phyloP scores from a whole-genome alignment of 2,888 invertebrate genomes.

The Ganaspis brasiliensis region DNA sequence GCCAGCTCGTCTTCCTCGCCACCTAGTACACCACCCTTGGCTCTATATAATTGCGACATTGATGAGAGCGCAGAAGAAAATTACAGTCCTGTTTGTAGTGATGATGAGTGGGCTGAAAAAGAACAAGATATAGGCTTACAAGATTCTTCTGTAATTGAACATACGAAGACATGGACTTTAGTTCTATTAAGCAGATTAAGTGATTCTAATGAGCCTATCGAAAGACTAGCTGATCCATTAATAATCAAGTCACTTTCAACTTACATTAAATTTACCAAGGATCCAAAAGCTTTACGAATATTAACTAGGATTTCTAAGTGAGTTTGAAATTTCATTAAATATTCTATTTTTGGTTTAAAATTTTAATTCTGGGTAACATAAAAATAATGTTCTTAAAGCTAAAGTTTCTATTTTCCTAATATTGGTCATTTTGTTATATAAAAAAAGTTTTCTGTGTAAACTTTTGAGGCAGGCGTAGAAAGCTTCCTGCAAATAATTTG shows the following conservation, averaged over 20 bases:
- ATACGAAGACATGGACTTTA: constrained; percentile 68
- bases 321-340: constrained; percentile 31
- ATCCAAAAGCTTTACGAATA: constrained; percentile 79
- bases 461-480: too few species aligned
- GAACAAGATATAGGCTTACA: constrained; percentile 59
- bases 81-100: constrained; percentile 86
- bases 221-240: constrained; percentile 72
- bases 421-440: too few species aligned
- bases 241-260: constrained; percentile 71
- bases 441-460: too few species aligned
- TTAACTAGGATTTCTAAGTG: constrained; percentile 56
- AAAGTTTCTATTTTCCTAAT: too few species aligned
- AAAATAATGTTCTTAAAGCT: too few species aligned
- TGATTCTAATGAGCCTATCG: constrained; percentile 68
- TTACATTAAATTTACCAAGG: constrained; percentile 71
- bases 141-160: constrained; percentile 62
- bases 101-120: constrained; percentile 75
- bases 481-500: too few species aligned
- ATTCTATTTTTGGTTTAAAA: background rate
- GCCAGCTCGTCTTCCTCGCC: constrained; percentile 81
- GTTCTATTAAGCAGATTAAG: constrained; percentile 70
- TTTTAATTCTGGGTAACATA: background rate
- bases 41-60: constrained; percentile 65
- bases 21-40: constrained; percentile 75
- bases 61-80: constrained; percentile 73